These are phyloP conservation scores for Drosophila siamana DNA, from an alignment of 2,888 invertebrate species.

Conservation along the genomic window DNA sequence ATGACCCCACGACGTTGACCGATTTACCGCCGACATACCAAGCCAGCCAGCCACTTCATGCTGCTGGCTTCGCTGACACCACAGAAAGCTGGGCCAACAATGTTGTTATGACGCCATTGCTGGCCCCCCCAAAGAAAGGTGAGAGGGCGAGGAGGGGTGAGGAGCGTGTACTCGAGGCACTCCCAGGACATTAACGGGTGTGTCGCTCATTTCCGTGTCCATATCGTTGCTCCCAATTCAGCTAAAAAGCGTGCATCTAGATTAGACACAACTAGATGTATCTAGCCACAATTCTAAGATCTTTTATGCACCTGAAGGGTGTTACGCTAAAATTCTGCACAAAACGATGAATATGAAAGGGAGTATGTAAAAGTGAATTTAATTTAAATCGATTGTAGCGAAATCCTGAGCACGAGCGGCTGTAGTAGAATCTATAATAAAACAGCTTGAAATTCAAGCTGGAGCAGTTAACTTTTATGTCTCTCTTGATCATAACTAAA, in stretches of 20 bases:
- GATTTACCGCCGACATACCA: conserved; percentile 41
- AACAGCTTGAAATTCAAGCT: too few species aligned
- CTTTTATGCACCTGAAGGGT: background rate
- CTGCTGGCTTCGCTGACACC: conserved; percentile 19
- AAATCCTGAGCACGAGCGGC: too few species aligned
- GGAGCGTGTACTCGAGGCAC: conserved; percentile 17
- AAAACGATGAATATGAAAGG: too few species aligned
- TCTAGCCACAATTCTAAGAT: background rate
- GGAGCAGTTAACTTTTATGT: too few species aligned
- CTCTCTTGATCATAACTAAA: too few species aligned
- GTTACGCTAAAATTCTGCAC: too few species aligned
- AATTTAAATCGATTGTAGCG: too few species aligned
- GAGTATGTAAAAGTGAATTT: too few species aligned
- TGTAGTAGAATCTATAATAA: too few species aligned
- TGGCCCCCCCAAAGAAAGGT: background rate
- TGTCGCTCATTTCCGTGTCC: conserved; percentile 8
- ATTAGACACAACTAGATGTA: background rate
- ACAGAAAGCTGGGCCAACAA: conserved; percentile 8
- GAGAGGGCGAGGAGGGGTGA: background rate
- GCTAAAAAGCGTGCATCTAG: background rate
- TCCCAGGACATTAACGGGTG: conserved; percentile 41
- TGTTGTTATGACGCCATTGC: conserved; percentile 50
- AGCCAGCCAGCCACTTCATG: background rate
- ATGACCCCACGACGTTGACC: conserved; percentile 54
- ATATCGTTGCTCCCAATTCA: conserved; percentile 12